phyloP scores from a whole-genome alignment of 2,113 vertebrate genomes.

The Oceanites oceanicus region DNA sequence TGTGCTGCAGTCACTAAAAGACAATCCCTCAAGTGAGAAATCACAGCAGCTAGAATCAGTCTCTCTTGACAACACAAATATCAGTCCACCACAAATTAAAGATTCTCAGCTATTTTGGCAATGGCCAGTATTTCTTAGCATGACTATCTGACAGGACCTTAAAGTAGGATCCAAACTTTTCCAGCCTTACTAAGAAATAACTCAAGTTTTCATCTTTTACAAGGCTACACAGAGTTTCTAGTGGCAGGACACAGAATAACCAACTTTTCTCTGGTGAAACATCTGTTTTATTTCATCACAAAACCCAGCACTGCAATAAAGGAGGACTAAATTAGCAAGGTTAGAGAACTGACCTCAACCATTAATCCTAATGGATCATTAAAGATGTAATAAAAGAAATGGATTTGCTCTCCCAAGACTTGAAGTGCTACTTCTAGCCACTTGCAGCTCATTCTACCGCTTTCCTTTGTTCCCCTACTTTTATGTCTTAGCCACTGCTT shows the following conservation, averaged over 20 bases:
- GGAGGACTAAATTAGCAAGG: background rate
- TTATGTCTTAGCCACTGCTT: background rate
- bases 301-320: background rate
- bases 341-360: background rate
- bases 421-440: background rate
- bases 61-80: background rate
- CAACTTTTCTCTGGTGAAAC: background rate
- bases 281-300: slow-evolving; percentile 3
- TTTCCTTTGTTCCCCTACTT: background rate
- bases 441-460: background rate
- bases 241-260: background rate
- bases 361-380: background rate
- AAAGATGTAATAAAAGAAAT: slow-evolving; percentile 5
- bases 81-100: background rate
- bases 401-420: background rate
- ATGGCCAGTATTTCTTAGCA: background rate
- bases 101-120: background rate
- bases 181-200: background rate
- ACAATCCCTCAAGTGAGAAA: background rate
- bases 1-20: background rate
- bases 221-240: background rate
- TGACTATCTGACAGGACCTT: background rate
- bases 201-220: background rate
- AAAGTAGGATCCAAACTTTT: background rate
- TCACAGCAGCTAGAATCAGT: background rate